phyloP scores from a whole-genome alignment of 2,888 invertebrate genomes.

The Nasonovia ribisnigri region DNA sequence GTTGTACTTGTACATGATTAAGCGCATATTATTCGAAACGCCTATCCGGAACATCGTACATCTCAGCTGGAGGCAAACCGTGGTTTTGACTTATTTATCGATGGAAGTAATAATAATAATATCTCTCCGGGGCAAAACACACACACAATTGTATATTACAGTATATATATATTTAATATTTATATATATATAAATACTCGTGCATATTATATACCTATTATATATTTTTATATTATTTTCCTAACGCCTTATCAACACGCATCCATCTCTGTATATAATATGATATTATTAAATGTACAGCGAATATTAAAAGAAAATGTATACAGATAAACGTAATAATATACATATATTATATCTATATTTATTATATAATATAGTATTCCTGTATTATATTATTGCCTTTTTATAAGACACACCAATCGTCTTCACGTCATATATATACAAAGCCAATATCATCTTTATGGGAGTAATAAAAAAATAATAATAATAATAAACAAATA shows the following conservation, averaged over 20 bases:
- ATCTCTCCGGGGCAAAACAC: constrained; percentile 42
- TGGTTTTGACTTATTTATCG: constrained; percentile 58
- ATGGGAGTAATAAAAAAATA: constrained; percentile 40
- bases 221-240: constrained; percentile 13
- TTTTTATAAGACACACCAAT: constrained; percentile 29
- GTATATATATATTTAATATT: background rate
- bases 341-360: background rate
- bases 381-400: constrained; percentile 22
- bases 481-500: constrained; percentile 49
- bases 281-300: background rate
- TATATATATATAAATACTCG: no score
- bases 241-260: constrained; percentile 53
- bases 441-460: constrained; percentile 42
- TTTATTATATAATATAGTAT: constrained; percentile 1
- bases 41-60: constrained; percentile 1
- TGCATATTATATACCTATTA: constrained; percentile 16
- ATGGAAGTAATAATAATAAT: constrained; percentile 52
- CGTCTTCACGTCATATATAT: constrained; percentile 11
- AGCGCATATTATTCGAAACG: constrained; percentile 43
- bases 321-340: background rate
- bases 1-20: constrained; percentile 30
- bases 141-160: background rate
- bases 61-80: constrained; percentile 47
- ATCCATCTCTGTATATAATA: constrained; percentile 41
- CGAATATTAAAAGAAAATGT: background rate